Percentiles rank a stretch among this genome's conserved stretches.
Evolutionary conservation across 2,888 invertebrate genomes (phyloP).

Genomic region (Eurytoma adleriae): DNA sequence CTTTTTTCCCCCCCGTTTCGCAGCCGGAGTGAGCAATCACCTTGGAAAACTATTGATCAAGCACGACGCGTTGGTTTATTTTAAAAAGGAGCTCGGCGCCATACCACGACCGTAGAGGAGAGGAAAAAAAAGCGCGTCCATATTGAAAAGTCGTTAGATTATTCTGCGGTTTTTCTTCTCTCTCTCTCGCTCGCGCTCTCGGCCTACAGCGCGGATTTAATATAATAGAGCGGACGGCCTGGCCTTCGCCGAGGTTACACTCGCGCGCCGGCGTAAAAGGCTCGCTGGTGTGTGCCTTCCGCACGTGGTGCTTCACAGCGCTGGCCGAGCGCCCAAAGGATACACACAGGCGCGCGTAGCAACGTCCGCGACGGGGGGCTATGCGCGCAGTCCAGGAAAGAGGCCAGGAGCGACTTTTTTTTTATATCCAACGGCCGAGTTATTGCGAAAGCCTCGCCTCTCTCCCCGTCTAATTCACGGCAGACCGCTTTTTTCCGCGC

Average conservation of each 20-base stretch:
- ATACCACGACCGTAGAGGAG: neutral
- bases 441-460: conserved; percentile 55
- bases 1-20: conserved; percentile 26
- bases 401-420: conserved; percentile 35
- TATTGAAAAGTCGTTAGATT: conserved; percentile 43
- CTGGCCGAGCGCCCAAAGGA: conserved; percentile 35
- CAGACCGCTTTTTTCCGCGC: conserved; percentile 55
- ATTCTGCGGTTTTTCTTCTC: conserved; percentile 40
- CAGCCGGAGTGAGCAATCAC: conserved; percentile 4
- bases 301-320: conserved; percentile 39
- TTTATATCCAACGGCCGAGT: conserved; percentile 32
- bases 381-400: neutral
- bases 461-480: conserved; percentile 63
- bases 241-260: conserved; percentile 54
- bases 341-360: conserved; percentile 3
- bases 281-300: conserved; percentile 52
- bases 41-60: conserved; percentile 6
- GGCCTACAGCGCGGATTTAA: conserved; percentile 24
- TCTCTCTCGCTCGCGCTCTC: neutral
- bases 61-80: conserved; percentile 1
- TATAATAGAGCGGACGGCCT: conserved; percentile 32
- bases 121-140: neutral
- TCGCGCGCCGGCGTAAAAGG: conserved; percentile 44
- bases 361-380: conserved; percentile 17
- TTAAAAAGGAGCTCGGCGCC: neutral